Base-by-base conservation (phyloP, 2,113 vertebrate genomes). In the Eulemur rufifrons region DNA sequence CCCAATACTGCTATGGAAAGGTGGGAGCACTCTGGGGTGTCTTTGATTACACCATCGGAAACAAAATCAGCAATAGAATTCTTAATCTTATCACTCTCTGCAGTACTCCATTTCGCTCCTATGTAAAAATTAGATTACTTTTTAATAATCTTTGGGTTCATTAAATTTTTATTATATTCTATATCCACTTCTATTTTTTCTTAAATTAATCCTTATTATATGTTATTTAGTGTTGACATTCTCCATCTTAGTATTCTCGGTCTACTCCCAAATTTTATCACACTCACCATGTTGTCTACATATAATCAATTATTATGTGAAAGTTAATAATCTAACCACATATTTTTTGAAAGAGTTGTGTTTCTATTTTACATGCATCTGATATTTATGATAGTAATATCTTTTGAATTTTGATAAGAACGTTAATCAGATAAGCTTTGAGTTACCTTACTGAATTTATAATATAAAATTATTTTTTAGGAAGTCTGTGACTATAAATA, bases 321-420 rank as follows among this genome's bases (percentile, higher is more conserved):
- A 63, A 50, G 68, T 87, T 74, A 84, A 52, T 71, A 39, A 92
- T 66, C 50, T 45, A 37, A 69, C 23, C 32, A 54, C 6, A 3
- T 52, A 78, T 78, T 81, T 81, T n/a, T 37, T n/a, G 47, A 68
- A 59, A 94, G 61, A 34, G 6, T 8, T n/a, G 5, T 47, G 8
- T n/a, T 71, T 77, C 64, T 59, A 7, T 92, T 95, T 94, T 82
- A 59, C 9, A 78, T 80, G 13, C 27, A 29, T 80, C 47, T 37
- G 17, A 50, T 80, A 56, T 81, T 71, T 82, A 61, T n/a, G 50
- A 54, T 63, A 84, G 23, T 47, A 34, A 0, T 50, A 25, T 11
- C n/a, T 66, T 95, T 74, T 56, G 80, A 69, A 63, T 89, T 91
- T 93, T 80, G 74, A 47, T 81, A 39, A 80, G 50, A 94, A 89